phyloP scores from a whole-genome alignment of 2,797 vertebrate species.

The Glossophaga mutica region DNA sequence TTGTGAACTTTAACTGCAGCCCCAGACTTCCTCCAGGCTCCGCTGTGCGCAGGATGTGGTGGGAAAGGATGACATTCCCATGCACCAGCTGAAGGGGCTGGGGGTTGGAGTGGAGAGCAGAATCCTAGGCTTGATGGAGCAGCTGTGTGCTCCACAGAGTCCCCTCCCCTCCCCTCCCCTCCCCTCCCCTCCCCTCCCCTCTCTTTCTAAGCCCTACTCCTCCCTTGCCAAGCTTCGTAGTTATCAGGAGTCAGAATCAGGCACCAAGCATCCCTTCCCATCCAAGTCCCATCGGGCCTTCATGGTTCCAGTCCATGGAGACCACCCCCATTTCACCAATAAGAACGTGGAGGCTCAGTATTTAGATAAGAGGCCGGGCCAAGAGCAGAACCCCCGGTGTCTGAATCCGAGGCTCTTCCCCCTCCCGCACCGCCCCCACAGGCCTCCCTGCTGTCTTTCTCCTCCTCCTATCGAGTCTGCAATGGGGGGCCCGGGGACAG shows the following conservation, averaged over 20 bases:
- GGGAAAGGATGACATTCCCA: not conserved
- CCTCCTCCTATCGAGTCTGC: not conserved
- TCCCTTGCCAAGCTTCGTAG: not conserved
- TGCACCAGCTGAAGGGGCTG: fast-evolving
- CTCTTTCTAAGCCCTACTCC: not conserved
- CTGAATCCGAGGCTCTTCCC: no score
- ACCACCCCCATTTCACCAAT: not conserved
- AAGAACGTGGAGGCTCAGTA: not conserved
- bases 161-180: no score
- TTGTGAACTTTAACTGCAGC: not conserved
- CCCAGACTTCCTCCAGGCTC: slow-evolving; percentile 5
- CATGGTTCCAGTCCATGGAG: not conserved
- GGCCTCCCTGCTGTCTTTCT: not conserved
- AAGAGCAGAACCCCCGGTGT: not conserved
- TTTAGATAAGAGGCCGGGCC: not conserved
- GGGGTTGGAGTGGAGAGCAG: not conserved
- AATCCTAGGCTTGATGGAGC: not conserved
- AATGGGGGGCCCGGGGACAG: fast-evolving
- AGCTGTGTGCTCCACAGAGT: not conserved
- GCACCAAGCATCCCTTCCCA: not conserved
- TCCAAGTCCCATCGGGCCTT: not conserved
- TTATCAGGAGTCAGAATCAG: not conserved
- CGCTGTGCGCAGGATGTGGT: not conserved
- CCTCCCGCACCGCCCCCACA: no score
- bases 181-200: not conserved